A percentile compares a stretch with the other conserved stretches of the same genome.
These are phyloP conservation scores for Protonibea diacanthus DNA, from an alignment of 2,797 vertebrate genomes.

Conservation along the genomic window DNA sequence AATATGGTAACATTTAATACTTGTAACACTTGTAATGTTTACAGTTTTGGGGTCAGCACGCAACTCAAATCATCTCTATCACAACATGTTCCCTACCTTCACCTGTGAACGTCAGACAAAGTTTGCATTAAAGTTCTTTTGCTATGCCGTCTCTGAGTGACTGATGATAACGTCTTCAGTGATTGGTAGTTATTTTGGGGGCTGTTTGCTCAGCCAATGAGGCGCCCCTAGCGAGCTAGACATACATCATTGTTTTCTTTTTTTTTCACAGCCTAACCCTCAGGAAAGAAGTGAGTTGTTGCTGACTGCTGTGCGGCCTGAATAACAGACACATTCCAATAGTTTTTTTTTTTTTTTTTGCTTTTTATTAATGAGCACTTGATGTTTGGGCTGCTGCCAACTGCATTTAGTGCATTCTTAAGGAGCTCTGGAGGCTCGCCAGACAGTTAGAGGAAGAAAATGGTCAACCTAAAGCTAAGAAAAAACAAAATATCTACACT, in stretches of 20 bases:
- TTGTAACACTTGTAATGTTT: no score
- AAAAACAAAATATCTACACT: slow-evolving; percentile 81
- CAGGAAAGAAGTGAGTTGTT: slow-evolving; percentile 88
- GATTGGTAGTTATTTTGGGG: slow-evolving; percentile 93
- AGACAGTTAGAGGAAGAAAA: slow-evolving; percentile 88
- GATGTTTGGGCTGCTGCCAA: slow-evolving; percentile 94
- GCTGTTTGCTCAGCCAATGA: slow-evolving; percentile 93
- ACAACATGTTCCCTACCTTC: slow-evolving; percentile 6
- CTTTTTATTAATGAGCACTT: slow-evolving; percentile 93
- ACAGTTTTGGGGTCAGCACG: neutral
- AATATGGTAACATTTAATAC: neutral
- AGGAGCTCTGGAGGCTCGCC: slow-evolving; percentile 88
- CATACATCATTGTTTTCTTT: slow-evolving; percentile 93
- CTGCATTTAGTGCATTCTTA: slow-evolving; percentile 93
- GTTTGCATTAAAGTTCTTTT: slow-evolving; percentile 74
- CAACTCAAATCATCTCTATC: neutral
- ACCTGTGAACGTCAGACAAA: slow-evolving; percentile 27
- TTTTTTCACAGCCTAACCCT: slow-evolving; percentile 56
- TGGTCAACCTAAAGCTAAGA: slow-evolving; percentile 84
- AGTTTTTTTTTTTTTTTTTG: slow-evolving; percentile 64
- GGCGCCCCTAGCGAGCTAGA: slow-evolving; percentile 89
- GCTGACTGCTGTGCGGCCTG: slow-evolving; percentile 86
- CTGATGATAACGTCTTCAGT: slow-evolving; percentile 91
- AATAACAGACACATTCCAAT: slow-evolving; percentile 93
- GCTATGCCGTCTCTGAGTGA: slow-evolving; percentile 80